Evolutionary conservation across 2,888 invertebrate species (phyloP).

Genomic region (Hydropsyche betteni): DNA sequence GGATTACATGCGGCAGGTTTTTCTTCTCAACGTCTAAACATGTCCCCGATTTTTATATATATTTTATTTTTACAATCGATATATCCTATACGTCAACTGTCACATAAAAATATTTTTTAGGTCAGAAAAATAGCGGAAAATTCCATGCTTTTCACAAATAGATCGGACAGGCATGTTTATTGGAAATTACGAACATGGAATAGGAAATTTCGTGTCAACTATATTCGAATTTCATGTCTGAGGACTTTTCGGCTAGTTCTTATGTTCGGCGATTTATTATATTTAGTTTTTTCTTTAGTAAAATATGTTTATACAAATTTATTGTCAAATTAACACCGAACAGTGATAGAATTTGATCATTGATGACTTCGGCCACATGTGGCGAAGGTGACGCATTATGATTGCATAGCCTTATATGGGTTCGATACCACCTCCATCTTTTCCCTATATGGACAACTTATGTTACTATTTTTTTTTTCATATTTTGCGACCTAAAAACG

Average conservation of each 20-base stretch:
- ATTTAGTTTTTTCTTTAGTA: too few species aligned
- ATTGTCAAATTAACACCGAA: too few species aligned
- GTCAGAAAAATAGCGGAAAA: neutral
- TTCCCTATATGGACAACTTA: conserved; percentile 26
- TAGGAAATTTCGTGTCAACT: too few species aligned
- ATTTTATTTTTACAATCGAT: conserved; percentile 27
- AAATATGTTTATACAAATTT: too few species aligned
- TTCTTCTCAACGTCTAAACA: neutral
- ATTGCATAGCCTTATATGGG: conserved; percentile 5
- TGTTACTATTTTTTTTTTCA: conserved; percentile 14
- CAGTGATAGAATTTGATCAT: too few species aligned
- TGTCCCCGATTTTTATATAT: conserved; percentile 4
- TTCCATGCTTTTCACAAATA: too few species aligned
- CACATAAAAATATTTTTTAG: conserved; percentile 7
- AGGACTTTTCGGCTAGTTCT: too few species aligned
- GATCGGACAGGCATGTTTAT: too few species aligned
- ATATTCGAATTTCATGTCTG: too few species aligned
- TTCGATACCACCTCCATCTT: neutral
- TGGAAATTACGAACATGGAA: too few species aligned
- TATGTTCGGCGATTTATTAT: too few species aligned
- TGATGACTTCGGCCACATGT: neutral
- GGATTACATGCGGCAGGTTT: neutral
- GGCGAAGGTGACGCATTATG: neutral
- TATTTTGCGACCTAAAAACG: conserved; percentile 1
- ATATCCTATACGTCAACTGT: conserved; percentile 12